Conservation (phyloP, 2,113 vertebrate species). For the Chloebia gouldiae region DNA sequence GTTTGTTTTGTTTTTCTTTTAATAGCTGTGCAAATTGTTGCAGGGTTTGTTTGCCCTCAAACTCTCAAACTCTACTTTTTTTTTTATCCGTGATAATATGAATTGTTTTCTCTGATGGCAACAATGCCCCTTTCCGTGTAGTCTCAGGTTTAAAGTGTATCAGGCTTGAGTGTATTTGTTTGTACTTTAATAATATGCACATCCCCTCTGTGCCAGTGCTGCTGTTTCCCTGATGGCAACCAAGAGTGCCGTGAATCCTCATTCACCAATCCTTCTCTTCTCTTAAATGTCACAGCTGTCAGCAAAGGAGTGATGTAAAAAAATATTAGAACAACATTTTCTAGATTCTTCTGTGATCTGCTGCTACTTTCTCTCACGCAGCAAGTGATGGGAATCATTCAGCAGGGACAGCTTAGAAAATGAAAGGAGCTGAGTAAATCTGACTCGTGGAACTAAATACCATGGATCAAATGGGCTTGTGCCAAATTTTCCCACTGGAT, state of each 20-base stretch:
- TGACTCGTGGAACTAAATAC: constrained; percentile 63
- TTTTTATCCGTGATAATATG: not conserved
- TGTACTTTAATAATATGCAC: constrained; percentile 32
- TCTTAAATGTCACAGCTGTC: constrained; percentile 61
- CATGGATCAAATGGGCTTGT: constrained; percentile 57
- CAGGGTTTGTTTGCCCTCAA: not conserved
- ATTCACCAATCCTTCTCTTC: constrained; percentile 6
- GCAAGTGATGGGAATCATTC: constrained; percentile 47
- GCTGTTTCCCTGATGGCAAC: constrained; percentile 1
- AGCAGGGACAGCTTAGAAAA: constrained; percentile 44
- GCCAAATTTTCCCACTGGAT: constrained; percentile 57
- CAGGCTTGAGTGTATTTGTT: constrained; percentile 1
- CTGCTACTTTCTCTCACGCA: constrained; percentile 11
- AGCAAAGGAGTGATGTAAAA: constrained; percentile 48
- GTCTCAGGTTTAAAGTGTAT: constrained; percentile 17
- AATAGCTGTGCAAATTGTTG: not conserved
- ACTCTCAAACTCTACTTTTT: not conserved
- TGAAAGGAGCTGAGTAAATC: constrained; percentile 56
- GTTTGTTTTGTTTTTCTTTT: not conserved
- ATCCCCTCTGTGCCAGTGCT: not conserved
- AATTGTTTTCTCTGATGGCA: not conserved
- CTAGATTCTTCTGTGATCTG: constrained; percentile 59
- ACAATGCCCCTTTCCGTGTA: not conserved
- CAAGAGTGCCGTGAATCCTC: not conserved
- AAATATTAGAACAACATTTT: constrained; percentile 58